Evolutionary conservation across 2,113 vertebrate genomes (phyloP).

Genomic region (Meleagris gallopavo): DNA sequence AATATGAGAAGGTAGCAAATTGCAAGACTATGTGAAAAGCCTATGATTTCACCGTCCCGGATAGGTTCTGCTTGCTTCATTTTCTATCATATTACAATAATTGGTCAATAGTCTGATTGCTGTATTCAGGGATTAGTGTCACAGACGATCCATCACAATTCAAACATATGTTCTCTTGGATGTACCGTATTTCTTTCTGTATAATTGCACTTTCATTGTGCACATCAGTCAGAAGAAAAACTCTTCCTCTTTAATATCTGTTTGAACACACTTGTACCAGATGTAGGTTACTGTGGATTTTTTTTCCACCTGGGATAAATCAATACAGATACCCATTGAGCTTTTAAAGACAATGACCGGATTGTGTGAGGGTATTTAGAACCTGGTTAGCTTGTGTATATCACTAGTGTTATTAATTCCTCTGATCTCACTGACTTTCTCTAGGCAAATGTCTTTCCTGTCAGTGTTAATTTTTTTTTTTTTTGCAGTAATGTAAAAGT

Average conservation of each 20-base stretch:
- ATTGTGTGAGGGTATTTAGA: slow-evolving; percentile 15
- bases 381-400: neutral
- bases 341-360: slow-evolving; percentile 7
- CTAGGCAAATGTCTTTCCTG: neutral
- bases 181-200: neutral
- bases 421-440: neutral
- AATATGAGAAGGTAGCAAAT: slow-evolving; percentile 59
- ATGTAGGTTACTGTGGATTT: neutral
- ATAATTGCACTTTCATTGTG: neutral
- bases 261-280: slow-evolving; percentile 35
- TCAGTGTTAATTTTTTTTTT: neutral
- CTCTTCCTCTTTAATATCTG: slow-evolving; percentile 5
- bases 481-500: neutral
- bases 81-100: neutral
- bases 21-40: slow-evolving; percentile 32
- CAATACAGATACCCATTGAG: neutral
- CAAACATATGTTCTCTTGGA: neutral
- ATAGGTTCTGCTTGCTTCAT: slow-evolving; percentile 22
- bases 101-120: neutral
- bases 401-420: neutral
- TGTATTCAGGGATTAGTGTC: slow-evolving; percentile 30
- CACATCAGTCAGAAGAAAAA: neutral
- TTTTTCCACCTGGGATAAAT: slow-evolving; percentile 47
- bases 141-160: slow-evolving; percentile 27
- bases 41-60: slow-evolving; percentile 1